These are phyloP conservation scores for Gastracanthus pulcherrimus DNA, from an alignment of 2,888 invertebrate genomes.

Conservation along the genomic window DNA sequence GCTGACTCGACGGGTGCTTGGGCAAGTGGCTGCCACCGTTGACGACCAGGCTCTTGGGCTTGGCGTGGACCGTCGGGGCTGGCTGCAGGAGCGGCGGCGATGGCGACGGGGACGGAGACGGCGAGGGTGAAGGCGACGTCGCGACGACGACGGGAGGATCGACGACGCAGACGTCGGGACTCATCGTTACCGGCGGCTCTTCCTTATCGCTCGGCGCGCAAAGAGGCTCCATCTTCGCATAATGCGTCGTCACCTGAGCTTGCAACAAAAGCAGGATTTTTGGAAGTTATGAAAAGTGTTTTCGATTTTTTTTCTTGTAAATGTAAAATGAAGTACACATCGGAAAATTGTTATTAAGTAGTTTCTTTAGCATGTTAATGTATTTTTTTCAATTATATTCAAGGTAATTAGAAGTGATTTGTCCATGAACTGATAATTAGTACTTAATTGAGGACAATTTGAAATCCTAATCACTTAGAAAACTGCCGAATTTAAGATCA, in stretches of 20 bases:
- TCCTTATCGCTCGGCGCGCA: conserved; percentile 41
- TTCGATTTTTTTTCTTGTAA: too few species aligned
- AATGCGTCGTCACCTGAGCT: conserved; percentile 44
- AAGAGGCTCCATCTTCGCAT: conserved; percentile 49
- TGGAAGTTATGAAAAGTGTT: too few species aligned
- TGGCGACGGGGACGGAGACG: neutral
- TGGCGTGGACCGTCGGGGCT: neutral
- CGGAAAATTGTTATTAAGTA: too few species aligned
- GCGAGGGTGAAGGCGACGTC: conserved; percentile 39
- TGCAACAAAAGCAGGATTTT: neutral
- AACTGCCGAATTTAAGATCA: too few species aligned
- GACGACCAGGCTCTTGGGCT: neutral
- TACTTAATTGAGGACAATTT: too few species aligned
- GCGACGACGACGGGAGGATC: conserved; percentile 41
- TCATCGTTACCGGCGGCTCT: conserved; percentile 55
- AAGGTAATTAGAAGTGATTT: too few species aligned
- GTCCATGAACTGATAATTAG: too few species aligned
- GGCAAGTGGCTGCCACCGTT: conserved; percentile 8
- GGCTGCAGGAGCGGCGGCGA: neutral
- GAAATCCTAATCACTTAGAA: too few species aligned
- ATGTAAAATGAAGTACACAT: too few species aligned
- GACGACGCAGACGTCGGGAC: conserved; percentile 49
- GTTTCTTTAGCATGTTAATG: too few species aligned
- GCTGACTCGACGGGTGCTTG: neutral
- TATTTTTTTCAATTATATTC: too few species aligned